A percentile compares a stretch with the other conserved stretches of the same genome.
phyloP scores from a whole-genome alignment of 2,113 vertebrate species.

The Lathamus discolor region DNA sequence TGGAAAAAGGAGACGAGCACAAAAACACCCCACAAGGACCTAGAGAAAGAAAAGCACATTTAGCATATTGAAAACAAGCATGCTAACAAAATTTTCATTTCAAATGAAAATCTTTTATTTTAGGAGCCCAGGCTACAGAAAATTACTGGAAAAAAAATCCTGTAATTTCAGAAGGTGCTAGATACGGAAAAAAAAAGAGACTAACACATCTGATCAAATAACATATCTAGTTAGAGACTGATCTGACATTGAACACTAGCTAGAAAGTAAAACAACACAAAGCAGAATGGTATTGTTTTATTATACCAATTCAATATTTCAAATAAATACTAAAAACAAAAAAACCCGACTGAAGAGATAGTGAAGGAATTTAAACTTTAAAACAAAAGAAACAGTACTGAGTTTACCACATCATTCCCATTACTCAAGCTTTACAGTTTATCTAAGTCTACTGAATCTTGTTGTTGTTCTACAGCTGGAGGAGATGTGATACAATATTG shows the following conservation, averaged over 20 bases:
- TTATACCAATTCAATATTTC: neutral
- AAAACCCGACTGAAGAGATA: neutral
- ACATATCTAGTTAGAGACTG: neutral
- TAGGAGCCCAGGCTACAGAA: neutral
- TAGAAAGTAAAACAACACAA: neutral
- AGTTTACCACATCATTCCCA: neutral
- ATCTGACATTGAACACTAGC: neutral
- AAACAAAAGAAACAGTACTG: neutral
- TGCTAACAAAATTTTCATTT: neutral
- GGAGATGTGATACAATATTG: neutral
- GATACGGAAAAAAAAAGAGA: neutral
- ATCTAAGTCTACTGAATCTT: neutral
- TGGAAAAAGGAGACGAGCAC: neutral
- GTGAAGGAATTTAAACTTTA: neutral
- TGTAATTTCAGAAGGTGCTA: slow-evolving; percentile 47
- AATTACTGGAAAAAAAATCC: neutral
- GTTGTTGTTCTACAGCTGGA: neutral
- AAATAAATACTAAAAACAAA: neutral
- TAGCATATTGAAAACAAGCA: neutral
- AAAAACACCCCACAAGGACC: neutral
- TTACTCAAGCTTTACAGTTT: neutral
- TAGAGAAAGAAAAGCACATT: neutral
- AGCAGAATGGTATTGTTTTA: neutral
- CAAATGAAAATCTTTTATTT: neutral
- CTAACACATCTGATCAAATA: slow-evolving; percentile 23